phyloP scores from a whole-genome alignment of 2,888 invertebrate genomes.

The Drosophila mimetica region DNA sequence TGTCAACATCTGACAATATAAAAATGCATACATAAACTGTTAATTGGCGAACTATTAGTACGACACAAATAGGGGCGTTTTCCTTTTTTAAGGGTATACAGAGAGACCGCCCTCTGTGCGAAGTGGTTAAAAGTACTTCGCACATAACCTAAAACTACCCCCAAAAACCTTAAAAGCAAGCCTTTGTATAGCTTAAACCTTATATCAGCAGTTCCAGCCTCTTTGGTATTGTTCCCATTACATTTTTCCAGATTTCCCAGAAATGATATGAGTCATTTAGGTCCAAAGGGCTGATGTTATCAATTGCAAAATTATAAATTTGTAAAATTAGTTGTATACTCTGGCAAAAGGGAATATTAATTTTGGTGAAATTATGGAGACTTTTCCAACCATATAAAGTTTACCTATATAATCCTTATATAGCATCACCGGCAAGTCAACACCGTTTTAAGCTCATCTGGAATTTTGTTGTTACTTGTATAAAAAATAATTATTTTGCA shows the following conservation, averaged over 20 bases:
- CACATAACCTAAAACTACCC: conserved; percentile 34
- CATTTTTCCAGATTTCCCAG: conserved; percentile 53
- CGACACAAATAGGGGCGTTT: conserved; percentile 47
- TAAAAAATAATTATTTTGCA: no score
- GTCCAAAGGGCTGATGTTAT: neutral
- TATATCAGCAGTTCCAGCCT: conserved; percentile 18
- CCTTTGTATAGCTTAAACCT: conserved; percentile 1
- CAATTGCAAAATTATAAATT: neutral
- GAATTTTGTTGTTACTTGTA: no score
- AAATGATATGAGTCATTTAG: conserved; percentile 40
- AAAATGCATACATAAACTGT: conserved; percentile 4
- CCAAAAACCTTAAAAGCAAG: conserved; percentile 3
- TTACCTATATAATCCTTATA: no score
- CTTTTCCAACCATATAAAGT: no score
- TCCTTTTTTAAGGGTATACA: conserved; percentile 26
- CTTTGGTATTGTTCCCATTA: conserved; percentile 32
- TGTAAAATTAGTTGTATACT: no score
- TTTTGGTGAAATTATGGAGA: no score
- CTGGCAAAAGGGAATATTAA: no score
- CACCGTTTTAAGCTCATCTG: no score
- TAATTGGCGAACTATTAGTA: conserved; percentile 69
- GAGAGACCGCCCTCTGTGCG: conserved; percentile 35
- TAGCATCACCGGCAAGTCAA: no score
- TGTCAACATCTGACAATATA: neutral
- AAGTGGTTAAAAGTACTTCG: conserved; percentile 36